Base-by-base conservation (phyloP, 2,797 vertebrate genomes). In the Molothrus ater region DNA sequence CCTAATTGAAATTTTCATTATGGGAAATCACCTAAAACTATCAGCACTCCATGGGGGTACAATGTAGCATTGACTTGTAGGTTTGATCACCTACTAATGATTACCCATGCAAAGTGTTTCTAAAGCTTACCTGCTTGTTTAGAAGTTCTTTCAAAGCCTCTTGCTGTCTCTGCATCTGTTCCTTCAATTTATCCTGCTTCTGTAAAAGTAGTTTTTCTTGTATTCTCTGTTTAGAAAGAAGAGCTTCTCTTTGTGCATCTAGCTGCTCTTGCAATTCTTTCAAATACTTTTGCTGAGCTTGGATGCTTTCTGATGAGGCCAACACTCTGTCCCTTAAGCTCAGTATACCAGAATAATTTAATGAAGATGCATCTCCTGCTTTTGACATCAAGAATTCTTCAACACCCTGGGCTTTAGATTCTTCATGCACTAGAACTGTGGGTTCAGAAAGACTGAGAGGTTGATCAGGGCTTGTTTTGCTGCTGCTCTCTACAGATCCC, bases 61-160 rank as follows among this genome's bases (percentile, higher is more conserved):
- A 74, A 61, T 3, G 12, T 12, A 84, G 53, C 22, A 34, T 0
- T 78, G 36, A 16, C 14, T 80, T 22, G 8, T 12, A 48, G 71
- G 24, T 72, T 47, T 63, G 57, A 90, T 91, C 59, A 74, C 7
- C 14, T 69, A 20, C 51, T 16, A 42, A 70, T 15, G 26, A 91
- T 19, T 83, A 42, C 22, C 13, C 28, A 45, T 12, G 47, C n/a
- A 85, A 84, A 88, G 56, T 50, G 32, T 36, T 92, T 63, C 50
- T 29, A 82, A 96, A 93, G 40, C 78, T 70, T 92, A 99, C 99
- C 97, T 97, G 96, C 71, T 64, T 90, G 22, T 88, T 91, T 75
- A 98, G 97, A 75, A 98, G 95, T 57, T 96, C 95, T 90, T 98
- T 97, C 87, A 98, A 71, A 6, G 83, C 96, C 87, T 98, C 97